Conservation (phyloP, 2,888 invertebrate genomes). For the Acleris holmiana region DNA sequence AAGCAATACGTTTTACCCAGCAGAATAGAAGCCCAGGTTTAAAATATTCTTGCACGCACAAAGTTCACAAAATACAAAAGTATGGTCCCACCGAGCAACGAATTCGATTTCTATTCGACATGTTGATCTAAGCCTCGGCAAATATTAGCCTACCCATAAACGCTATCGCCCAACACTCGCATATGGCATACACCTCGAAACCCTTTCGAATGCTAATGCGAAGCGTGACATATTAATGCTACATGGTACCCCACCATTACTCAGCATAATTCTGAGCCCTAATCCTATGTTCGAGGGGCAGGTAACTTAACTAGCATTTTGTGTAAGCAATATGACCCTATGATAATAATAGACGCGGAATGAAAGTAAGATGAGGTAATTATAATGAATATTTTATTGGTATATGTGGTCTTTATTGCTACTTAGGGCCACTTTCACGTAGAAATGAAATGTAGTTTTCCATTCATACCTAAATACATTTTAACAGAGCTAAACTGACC, state of each 20-base stretch:
- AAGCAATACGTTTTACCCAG: no score
- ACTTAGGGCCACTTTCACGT: no score
- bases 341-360: conserved; percentile 13
- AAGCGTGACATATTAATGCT: conserved; percentile 64
- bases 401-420: no score
- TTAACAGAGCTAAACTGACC: no score
- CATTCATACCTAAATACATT: no score
- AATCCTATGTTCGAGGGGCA: conserved; percentile 34
- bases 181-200: conserved; percentile 38
- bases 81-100: background rate
- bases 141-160: background rate
- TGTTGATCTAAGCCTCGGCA: background rate
- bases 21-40: no score
- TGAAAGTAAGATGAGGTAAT: conserved; percentile 1
- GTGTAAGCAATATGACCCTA: conserved; percentile 23
- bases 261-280: conserved; percentile 46
- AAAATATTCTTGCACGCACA: no score
- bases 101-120: background rate
- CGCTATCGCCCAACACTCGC: conserved; percentile 23
- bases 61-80: no score
- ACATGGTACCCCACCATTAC: conserved; percentile 46
- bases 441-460: no score
- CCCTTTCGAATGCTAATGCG: conserved; percentile 61
- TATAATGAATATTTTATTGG: no score
- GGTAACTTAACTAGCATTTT: conserved; percentile 28